Base-by-base conservation (phyloP, 2,888 invertebrate species). In the Tanaodytes sp. region DNA sequence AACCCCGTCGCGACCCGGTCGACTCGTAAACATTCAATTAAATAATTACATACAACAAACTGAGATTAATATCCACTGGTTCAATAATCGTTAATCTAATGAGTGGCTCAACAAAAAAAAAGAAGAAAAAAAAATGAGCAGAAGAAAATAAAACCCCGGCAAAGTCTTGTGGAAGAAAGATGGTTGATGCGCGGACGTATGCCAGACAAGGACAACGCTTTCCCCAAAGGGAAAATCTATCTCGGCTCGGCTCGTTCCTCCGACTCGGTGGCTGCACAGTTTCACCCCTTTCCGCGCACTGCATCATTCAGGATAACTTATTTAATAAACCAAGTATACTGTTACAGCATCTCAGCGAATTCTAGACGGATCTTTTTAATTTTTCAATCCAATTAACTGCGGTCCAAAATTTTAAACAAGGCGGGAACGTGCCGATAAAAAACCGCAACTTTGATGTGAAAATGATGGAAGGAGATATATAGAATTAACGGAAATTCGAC, bases 291-390 rank as follows among this genome's bases (percentile, higher is more conserved):
- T 14, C 20, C 31, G 31, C 12, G 27, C 15, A 18, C 30, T 52
- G 18, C 65, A 30, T 52, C 45, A 65, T 64, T 65, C 58, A 65
- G 39, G 58, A 46, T 52, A 46, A 65, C 65, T 66, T 66, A 66
- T 59, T 59, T 54, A 66, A 59, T 66, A 66, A 58, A 39, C 59
- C 65, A 45, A 52, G 54, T 59, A 43, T 40, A 52, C 46, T 8
- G 30, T 36, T 33, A 46, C 52, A 42, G 5, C 46, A 27, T 59
- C 48, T 52, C 48, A 42, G 59, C 46, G 31, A 57, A 57, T 57
- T 52, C 16, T 33, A 23, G 9, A 14, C 14, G 2, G 6, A 2
- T 39, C 33, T 51, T 49, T 52, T 40, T 20, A 19, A 45, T 52
- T 58, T 66, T 59, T 40, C 20, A 48, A 46, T 46, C 46, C 27